Evolutionary conservation across 2,888 invertebrate genomes (phyloP).

Genomic region (Xestia ashworthii): DNA sequence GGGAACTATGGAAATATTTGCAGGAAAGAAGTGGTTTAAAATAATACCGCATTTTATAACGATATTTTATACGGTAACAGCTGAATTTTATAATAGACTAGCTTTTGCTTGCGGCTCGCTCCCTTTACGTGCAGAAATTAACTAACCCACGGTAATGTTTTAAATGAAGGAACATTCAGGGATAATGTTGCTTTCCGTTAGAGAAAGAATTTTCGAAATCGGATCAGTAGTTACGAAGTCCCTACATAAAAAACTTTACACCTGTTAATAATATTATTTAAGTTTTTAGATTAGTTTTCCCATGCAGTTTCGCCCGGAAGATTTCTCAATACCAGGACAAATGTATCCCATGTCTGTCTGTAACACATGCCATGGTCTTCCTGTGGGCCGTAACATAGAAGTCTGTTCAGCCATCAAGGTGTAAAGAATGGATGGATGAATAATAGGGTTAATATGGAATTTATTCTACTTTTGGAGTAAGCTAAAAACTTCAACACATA

Average conservation of each 20-base stretch:
- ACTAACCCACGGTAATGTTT: too few relatives aligned
- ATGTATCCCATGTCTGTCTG: background rate
- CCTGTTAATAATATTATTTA: too few relatives aligned
- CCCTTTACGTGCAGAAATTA: too few relatives aligned
- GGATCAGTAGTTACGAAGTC: too few relatives aligned
- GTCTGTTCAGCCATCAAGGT: background rate
- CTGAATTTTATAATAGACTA: background rate
- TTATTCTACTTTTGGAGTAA: background rate
- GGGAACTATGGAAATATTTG: conserved; percentile 6
- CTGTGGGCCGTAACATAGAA: background rate
- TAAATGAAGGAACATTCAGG: too few relatives aligned
- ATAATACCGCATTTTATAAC: background rate
- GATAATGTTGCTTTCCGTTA: too few relatives aligned
- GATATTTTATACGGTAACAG: background rate
- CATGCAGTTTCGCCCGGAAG: background rate
- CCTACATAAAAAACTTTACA: too few relatives aligned
- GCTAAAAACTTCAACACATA: background rate
- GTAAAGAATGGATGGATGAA: background rate
- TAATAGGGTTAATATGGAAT: background rate
- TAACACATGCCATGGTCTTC: background rate
- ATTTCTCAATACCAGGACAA: background rate
- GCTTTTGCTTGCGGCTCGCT: too few relatives aligned
- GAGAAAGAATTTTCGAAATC: too few relatives aligned
- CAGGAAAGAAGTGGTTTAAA: conserved; percentile 1
- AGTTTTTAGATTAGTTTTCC: background rate